These are phyloP conservation scores for Vanessa cardui DNA, from an alignment of 2,888 invertebrate species.

Conservation along the genomic window DNA sequence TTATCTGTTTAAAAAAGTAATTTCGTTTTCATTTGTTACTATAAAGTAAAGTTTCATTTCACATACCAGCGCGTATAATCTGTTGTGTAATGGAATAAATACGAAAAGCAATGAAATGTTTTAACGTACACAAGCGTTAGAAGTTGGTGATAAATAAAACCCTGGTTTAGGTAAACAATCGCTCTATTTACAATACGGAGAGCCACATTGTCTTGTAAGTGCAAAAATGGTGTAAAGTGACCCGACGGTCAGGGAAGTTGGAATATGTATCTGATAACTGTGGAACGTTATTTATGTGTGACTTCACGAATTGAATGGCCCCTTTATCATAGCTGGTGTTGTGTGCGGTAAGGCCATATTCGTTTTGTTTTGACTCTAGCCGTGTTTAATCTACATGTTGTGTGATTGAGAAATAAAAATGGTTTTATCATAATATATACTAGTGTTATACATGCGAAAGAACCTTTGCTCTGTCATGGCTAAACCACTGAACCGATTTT, in stretches of 20 bases:
- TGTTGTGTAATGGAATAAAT: background rate
- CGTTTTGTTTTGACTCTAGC: conserved; percentile 20
- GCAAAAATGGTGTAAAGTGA: conserved; percentile 52
- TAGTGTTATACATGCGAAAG: no score
- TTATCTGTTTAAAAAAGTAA: no score
- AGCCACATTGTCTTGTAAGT: conserved; percentile 34
- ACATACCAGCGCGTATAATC: background rate
- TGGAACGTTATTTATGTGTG: conserved; percentile 36
- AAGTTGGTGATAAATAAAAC: conserved; percentile 27
- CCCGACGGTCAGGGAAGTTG: conserved; percentile 28
- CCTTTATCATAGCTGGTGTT: conserved; percentile 26
- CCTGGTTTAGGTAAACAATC: conserved; percentile 57
- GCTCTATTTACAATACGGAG: conserved; percentile 56
- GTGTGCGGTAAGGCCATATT: conserved; percentile 15
- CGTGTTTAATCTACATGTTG: background rate
- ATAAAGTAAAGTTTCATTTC: background rate
- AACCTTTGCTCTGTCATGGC: no score
- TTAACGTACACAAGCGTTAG: background rate
- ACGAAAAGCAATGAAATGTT: background rate
- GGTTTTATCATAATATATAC: no score
- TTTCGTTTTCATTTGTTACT: no score
- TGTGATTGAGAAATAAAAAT: no score
- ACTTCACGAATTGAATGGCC: conserved; percentile 36
- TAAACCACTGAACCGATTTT: no score
- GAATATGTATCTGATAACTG: conserved; percentile 35